These are phyloP conservation scores for Palythoa grandis DNA, from an alignment of 92 coral and sea anemone genomes.

Conservation along the genomic window DNA sequence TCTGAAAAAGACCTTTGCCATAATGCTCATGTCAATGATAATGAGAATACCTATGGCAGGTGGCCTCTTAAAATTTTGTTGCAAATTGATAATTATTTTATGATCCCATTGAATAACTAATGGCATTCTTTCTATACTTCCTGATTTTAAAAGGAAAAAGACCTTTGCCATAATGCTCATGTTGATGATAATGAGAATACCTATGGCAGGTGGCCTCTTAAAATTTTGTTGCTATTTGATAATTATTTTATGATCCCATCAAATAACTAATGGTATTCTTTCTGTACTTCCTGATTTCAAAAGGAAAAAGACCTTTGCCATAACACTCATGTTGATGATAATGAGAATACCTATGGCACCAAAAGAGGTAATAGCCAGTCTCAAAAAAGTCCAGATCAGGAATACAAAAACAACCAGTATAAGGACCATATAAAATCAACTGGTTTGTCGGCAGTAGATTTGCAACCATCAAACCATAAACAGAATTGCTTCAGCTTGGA, in stretches of 20 bases:
- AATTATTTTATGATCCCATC: too few relatives aligned
- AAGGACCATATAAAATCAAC: not conserved
- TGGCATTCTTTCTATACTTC: not conserved
- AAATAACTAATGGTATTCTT: too few relatives aligned
- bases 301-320: slow-evolving; percentile 34
- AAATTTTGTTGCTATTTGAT: too few relatives aligned
- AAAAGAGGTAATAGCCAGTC: not conserved
- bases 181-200: not conserved
- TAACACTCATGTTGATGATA: not conserved
- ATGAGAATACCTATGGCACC: not conserved
- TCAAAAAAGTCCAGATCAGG: not conserved
- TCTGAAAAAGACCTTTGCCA: slow-evolving; percentile 30
- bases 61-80: too few relatives aligned
- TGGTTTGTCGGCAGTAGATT: not conserved
- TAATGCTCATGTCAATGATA: not conserved
- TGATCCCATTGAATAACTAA: too few relatives aligned
- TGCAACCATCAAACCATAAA: not conserved
- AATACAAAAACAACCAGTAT: not conserved
- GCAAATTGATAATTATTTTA: too few relatives aligned
- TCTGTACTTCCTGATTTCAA: not conserved
- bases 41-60: not conserved
- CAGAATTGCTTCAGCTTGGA: not conserved
- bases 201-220: too few relatives aligned
- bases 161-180: not conserved
- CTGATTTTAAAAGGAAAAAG: slow-evolving; percentile 25